Conservation (phyloP, 2,113 vertebrate species). For the Deroptyus accipitrinus region DNA sequence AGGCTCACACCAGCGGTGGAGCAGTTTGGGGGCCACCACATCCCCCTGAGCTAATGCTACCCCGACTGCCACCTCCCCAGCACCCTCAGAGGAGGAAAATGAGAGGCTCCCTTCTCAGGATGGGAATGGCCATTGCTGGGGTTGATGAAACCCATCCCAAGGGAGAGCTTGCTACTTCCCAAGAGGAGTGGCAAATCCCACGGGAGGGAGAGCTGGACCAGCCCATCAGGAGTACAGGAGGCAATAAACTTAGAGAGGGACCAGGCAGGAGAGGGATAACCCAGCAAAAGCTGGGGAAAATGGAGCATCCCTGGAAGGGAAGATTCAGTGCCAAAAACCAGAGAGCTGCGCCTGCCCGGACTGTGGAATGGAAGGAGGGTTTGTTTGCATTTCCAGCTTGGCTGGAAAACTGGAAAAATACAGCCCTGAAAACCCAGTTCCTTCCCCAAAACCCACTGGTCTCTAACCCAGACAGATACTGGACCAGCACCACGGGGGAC, state of each 20-base stretch:
- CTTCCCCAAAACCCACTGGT: not conserved
- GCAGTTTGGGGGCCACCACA: not conserved
- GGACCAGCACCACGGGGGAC: not conserved
- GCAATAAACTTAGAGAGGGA: not conserved
- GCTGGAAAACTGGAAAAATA: not conserved
- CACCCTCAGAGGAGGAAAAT: not conserved
- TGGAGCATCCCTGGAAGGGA: not conserved
- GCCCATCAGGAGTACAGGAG: not conserved
- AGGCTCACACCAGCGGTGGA: not conserved
- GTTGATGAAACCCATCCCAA: not conserved
- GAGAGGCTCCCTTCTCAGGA: not conserved
- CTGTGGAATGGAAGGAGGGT: not conserved
- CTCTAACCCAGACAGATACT: not conserved
- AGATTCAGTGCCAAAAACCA: not conserved
- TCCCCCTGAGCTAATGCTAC: not conserved
- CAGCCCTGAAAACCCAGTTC: not conserved
- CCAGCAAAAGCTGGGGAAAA: not conserved
- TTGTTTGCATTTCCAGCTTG: not conserved
- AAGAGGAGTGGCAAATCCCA: not conserved
- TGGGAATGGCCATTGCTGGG: not conserved
- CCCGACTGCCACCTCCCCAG: not conserved
- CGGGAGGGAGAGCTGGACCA: not conserved
- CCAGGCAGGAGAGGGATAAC: not conserved
- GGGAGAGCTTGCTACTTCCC: not conserved
- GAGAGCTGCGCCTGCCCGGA: not conserved